These are phyloP conservation scores for Agelaius tricolor DNA, from an alignment of 2,113 vertebrate species.

Conservation along the genomic window DNA sequence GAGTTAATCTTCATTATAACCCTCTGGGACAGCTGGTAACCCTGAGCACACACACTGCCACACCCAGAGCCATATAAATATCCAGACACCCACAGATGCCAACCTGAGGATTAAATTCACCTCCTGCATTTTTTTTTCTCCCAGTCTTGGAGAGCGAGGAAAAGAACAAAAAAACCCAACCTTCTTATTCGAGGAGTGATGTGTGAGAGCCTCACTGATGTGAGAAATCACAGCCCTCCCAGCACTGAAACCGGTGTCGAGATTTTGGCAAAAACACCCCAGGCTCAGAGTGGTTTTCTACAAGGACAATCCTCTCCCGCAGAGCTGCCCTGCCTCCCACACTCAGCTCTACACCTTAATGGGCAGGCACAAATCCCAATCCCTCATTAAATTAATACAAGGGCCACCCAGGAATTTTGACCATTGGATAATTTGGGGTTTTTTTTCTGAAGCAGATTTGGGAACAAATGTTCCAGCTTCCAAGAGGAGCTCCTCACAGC, in stretches of 20 bases:
- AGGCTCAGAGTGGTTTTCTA: neutral
- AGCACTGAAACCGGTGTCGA: accelerated
- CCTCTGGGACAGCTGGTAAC: slow-evolving; percentile 19
- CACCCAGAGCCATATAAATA: slow-evolving; percentile 15
- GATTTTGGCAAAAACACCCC: neutral
- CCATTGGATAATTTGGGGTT: neutral
- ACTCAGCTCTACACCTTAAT: neutral
- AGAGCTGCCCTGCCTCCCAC: neutral
- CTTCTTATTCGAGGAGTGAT: neutral
- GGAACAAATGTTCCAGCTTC: neutral
- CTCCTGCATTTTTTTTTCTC: neutral
- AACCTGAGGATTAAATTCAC: neutral
- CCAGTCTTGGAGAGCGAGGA: neutral
- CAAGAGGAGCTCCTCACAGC: neutral
- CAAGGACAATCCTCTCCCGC: neutral
- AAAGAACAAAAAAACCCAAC: neutral
- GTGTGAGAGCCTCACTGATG: neutral
- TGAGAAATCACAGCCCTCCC: neutral
- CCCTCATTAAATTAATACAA: neutral
- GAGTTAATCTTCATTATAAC: slow-evolving; percentile 50
- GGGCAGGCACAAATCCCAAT: neutral
- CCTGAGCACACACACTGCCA: neutral
- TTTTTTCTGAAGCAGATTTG: neutral
- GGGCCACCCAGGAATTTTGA: neutral
- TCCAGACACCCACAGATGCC: slow-evolving; percentile 8